Percentiles rank a stretch among this genome's conserved stretches.
Evolutionary conservation across 2,888 invertebrate species (phyloP).

Genomic region (Hofmannophila pseudospretella): DNA sequence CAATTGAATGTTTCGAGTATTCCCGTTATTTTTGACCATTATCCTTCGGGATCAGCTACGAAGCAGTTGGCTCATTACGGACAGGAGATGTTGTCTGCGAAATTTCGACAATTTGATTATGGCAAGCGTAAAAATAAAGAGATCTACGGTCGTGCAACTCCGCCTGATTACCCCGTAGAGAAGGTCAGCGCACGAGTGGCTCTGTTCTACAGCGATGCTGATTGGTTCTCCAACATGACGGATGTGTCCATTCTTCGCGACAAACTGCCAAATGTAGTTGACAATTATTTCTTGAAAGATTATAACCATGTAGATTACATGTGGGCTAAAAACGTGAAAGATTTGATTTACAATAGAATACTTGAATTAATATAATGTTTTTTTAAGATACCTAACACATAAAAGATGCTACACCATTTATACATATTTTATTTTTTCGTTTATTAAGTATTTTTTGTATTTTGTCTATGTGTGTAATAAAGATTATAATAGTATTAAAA

Average conservation of each 20-base stretch:
- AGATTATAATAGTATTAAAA: too few species aligned
- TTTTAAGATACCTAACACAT: too few species aligned
- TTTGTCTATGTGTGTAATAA: too few species aligned
- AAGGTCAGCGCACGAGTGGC: constrained; percentile 7
- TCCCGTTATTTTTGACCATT: constrained; percentile 10
- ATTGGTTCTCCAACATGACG: constrained; percentile 10
- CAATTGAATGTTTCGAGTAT: constrained; percentile 12
- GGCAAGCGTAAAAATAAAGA: constrained; percentile 4
- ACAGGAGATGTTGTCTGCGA: constrained; percentile 13
- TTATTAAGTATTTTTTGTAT: too few species aligned
- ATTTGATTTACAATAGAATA: too few species aligned
- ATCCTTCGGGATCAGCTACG: constrained; percentile 50
- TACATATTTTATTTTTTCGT: too few species aligned
- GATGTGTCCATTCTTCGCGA: not conserved
- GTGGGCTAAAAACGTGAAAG: constrained; percentile 11
- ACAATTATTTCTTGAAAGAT: constrained; percentile 11
- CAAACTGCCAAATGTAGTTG: constrained; percentile 11
- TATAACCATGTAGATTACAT: constrained; percentile 20
- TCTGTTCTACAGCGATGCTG: constrained; percentile 16
- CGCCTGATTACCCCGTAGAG: not conserved
- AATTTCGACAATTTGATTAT: constrained; percentile 15
- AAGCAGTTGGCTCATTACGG: constrained; percentile 39
- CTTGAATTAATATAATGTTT: too few species aligned
- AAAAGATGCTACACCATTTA: too few species aligned
- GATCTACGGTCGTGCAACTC: constrained; percentile 2